Percentiles rank a stretch among this genome's conserved stretches.
Conservation (phyloP, 2,888 invertebrate genomes). For the Eristalis tenax region DNA sequence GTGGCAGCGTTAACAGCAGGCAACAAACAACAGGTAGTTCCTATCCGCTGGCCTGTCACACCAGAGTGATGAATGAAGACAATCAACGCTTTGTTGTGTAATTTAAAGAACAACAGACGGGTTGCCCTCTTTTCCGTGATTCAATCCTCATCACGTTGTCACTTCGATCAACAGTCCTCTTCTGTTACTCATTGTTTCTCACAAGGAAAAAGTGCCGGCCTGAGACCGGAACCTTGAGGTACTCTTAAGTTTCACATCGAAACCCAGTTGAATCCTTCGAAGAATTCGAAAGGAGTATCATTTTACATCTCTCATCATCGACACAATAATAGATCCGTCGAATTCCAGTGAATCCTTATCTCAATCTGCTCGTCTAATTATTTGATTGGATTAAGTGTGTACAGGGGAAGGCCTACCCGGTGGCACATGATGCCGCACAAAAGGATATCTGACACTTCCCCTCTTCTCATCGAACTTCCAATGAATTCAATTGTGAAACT, state of each 20-base stretch:
- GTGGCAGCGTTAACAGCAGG: background rate
- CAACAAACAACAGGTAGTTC: background rate
- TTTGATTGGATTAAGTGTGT: conserved; percentile 41
- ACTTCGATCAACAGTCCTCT: background rate
- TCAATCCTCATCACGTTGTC: too few species aligned
- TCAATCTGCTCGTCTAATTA: conserved; percentile 7
- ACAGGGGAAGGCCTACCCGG: background rate
- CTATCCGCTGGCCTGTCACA: too few species aligned
- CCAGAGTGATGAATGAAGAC: too few species aligned
- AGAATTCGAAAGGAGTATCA: background rate
- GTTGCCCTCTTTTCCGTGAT: too few species aligned
- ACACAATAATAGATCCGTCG: background rate
- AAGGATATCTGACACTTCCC: conserved; percentile 47
- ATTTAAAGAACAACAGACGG: too few species aligned
- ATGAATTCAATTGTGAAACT: conserved; percentile 28
- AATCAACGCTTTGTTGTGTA: too few species aligned
- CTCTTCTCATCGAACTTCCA: background rate
- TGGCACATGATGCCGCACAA: conserved; percentile 12
- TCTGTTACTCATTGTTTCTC: background rate
- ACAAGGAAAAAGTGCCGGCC: background rate
- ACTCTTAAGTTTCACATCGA: background rate
- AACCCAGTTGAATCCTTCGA: background rate
- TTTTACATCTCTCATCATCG: background rate
- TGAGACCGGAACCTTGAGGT: background rate
- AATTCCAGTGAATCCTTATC: background rate